Base-by-base conservation (phyloP, 2,888 invertebrate species). In the Saturnia pavonia region DNA sequence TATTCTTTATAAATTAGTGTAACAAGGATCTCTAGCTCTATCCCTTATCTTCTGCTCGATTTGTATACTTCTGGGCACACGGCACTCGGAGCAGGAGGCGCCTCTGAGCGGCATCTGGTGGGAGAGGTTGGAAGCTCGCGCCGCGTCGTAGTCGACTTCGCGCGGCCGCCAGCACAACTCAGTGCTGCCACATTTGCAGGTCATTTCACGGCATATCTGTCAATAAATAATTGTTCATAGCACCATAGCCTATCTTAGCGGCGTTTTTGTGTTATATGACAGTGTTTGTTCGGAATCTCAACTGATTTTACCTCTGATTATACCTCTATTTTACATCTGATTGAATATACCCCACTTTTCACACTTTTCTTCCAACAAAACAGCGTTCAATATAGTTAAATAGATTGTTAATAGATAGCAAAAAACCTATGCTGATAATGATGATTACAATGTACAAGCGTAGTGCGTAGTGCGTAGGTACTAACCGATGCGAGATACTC, bases 151-250 rank as follows among this genome's bases (percentile, higher is more conserved):
- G 78, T 91, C 90, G 0, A 70, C 76, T 34, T 85, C 82, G 0
- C 91, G 88, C 0, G 93, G 92, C 9, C 84, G 82, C 93, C 93
- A 92, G 77, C 87, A 88, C 9, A 92, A 79, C 67, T 89, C 87
- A 0, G 85, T 86, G 42, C 85, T 79, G 57, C 91, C 90, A 66
- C 89, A 90, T 43, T 72, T 80, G 74, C 91, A 89, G 0, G 89
- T 88, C 91, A 91, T 91, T 45, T 92, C 88, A 11, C 90, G 90
- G 73, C 93, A 93, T 60, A 93, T 90, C 92, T 93, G 77, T 19
- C 43, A 51, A n/a, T 6, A 70, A 63, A 40, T 68, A 51, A 66
- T 27, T 22, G 45, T 12, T 67, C 34, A 22, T 7, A 7, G 4
- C 40, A 40, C 11, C 34, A 34, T 2, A 34, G 6, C 34, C 34